phyloP scores from a whole-genome alignment of 2,888 invertebrate species.

The Oligia latruncula region DNA sequence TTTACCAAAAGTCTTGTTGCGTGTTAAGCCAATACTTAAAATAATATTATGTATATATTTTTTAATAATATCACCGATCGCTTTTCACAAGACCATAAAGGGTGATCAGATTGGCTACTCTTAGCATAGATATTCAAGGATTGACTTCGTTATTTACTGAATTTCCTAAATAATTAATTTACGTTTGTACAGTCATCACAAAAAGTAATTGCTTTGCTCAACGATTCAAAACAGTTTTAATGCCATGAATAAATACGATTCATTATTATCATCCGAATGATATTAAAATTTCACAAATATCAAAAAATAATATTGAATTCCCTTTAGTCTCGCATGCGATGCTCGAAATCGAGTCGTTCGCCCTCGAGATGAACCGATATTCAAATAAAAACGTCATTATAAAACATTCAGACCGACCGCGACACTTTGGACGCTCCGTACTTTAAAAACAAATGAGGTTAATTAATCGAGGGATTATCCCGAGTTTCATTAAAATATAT shows the following conservation, averaged over 20 bases:
- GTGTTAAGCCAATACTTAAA: background rate
- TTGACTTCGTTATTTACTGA: background rate
- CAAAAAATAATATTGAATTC: slow-evolving; percentile 19
- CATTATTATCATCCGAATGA: slow-evolving; percentile 1
- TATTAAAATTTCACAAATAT: slow-evolving; percentile 35
- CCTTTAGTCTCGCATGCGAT: slow-evolving; percentile 16
- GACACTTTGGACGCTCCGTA: slow-evolving; percentile 42
- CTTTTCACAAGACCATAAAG: background rate
- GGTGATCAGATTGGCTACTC: background rate
- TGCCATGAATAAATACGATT: slow-evolving; percentile 12
- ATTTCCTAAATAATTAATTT: background rate
- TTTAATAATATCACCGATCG: background rate
- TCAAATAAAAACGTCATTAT: slow-evolving; percentile 60
- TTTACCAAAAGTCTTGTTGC: background rate
- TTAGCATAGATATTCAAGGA: background rate
- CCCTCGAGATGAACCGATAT: slow-evolving; percentile 45
- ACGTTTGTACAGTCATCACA: background rate
- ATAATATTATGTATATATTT: background rate
- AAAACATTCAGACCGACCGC: slow-evolving; percentile 46
- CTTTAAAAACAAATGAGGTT: slow-evolving; percentile 65
- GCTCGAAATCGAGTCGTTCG: slow-evolving; percentile 21
- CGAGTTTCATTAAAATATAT: slow-evolving; percentile 62
- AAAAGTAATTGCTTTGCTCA: background rate
- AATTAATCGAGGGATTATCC: slow-evolving; percentile 67
- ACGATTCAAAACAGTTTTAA: slow-evolving; percentile 8